Evolutionary conservation across 2,888 invertebrate species (phyloP).

Genomic region (Monochamus alternatus): DNA sequence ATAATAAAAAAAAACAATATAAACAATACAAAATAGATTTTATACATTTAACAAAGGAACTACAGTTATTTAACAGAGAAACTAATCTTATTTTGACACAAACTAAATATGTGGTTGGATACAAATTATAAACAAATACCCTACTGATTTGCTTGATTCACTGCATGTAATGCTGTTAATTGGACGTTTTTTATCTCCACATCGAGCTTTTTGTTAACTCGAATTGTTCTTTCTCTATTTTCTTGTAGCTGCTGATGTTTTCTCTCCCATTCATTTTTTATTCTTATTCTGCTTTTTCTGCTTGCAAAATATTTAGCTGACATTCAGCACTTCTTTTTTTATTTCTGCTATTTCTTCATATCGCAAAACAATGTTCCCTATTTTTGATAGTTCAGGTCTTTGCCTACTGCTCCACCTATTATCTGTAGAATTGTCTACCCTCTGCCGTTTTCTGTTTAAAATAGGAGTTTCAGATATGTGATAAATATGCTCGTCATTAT

Average conservation of each 20-base stretch:
- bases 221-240: background rate
- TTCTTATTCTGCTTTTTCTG: background rate
- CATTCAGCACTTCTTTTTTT: background rate
- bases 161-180: background rate
- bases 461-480: too few relatives aligned
- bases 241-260: background rate
- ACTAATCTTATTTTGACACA: too few relatives aligned
- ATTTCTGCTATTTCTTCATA: constrained; percentile 6
- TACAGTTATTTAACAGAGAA: too few relatives aligned
- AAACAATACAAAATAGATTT: too few relatives aligned
- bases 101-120: too few relatives aligned
- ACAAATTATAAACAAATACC: too few relatives aligned
- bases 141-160: constrained; percentile 1
- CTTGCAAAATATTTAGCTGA: background rate
- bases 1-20: too few relatives aligned
- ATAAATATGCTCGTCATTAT: too few relatives aligned
- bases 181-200: constrained; percentile 2
- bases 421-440: background rate
- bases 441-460: too few relatives aligned
- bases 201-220: background rate
- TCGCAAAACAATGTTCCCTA: background rate
- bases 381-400: background rate
- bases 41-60: too few relatives aligned
- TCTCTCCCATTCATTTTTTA: background rate
- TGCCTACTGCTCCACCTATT: background rate